These are phyloP conservation scores for Rhaphigaster nebulosa DNA, from an alignment of 2,888 invertebrate species.

Conservation along the genomic window DNA sequence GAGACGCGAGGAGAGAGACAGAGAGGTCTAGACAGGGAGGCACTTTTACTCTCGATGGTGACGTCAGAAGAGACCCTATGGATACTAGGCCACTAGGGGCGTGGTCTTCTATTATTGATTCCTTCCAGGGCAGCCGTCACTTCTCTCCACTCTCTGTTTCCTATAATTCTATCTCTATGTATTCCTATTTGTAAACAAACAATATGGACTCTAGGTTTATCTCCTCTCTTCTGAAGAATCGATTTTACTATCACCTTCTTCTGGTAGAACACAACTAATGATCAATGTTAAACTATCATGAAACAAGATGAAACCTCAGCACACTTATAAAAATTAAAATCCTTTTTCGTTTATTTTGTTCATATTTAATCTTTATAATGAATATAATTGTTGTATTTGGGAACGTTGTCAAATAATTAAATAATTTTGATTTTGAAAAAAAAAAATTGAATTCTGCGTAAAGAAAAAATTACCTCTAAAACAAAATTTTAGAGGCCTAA, in stretches of 20 bases:
- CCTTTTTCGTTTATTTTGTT: too few relatives aligned
- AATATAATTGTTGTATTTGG: too few relatives aligned
- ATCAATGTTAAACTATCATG: too few relatives aligned
- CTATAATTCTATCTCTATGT: not conserved
- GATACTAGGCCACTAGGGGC: constrained; percentile 43
- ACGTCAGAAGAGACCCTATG: constrained; percentile 1
- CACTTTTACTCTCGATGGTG: constrained; percentile 23
- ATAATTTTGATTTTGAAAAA: too few relatives aligned
- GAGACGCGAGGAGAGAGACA: not conserved
- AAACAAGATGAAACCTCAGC: too few relatives aligned
- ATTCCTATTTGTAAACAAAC: not conserved
- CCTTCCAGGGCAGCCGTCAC: not conserved
- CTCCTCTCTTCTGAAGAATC: not conserved
- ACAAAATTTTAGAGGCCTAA: too few relatives aligned
- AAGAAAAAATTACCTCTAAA: too few relatives aligned
- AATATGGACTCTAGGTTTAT: not conserved
- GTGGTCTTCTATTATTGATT: constrained; percentile 47
- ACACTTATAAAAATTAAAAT: too few relatives aligned
- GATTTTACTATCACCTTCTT: not conserved
- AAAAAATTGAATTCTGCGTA: too few relatives aligned
- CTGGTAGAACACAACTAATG: not conserved
- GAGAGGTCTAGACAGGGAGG: constrained; percentile 29
- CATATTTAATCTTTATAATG: too few relatives aligned
- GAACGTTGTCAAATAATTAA: too few relatives aligned
- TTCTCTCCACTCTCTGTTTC: not conserved